Conservation (phyloP, 2,888 invertebrate species). For the Cyaniris semiargus region DNA sequence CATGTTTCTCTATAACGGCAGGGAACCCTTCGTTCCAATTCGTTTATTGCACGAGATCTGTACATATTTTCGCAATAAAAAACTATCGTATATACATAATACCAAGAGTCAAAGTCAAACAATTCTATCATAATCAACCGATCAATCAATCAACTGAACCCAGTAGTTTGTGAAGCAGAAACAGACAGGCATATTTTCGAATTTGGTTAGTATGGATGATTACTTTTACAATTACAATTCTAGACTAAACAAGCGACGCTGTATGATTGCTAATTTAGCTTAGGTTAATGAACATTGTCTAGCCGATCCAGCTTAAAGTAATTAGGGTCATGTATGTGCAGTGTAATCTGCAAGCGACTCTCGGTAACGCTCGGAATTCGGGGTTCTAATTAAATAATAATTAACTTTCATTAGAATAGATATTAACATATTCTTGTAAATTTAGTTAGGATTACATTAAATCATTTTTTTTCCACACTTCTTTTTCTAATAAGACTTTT, state of each 20-base stretch:
- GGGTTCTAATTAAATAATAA: neutral
- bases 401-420: neutral
- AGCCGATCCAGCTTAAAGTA: conserved; percentile 13
- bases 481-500: too few species aligned
- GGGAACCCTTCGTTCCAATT: too few species aligned
- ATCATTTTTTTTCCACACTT: too few species aligned
- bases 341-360: conserved; percentile 22
- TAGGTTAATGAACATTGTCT: conserved; percentile 13
- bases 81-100: too few species aligned
- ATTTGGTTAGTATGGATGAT: neutral
- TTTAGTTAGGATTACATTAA: neutral
- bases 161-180: neutral
- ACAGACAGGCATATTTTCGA: neutral
- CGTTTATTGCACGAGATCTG: too few species aligned
- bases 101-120: too few species aligned
- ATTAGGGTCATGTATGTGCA: conserved; percentile 13
- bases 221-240: neutral
- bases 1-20: too few species aligned
- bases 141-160: too few species aligned
- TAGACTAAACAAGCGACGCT: neutral
- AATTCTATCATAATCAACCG: too few species aligned
- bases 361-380: neutral
- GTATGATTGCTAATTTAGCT: neutral
- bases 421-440: neutral
- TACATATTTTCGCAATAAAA: too few species aligned